Evolutionary conservation across 2,888 invertebrate species (phyloP).

Genomic region (Sialis fuliginosa): DNA sequence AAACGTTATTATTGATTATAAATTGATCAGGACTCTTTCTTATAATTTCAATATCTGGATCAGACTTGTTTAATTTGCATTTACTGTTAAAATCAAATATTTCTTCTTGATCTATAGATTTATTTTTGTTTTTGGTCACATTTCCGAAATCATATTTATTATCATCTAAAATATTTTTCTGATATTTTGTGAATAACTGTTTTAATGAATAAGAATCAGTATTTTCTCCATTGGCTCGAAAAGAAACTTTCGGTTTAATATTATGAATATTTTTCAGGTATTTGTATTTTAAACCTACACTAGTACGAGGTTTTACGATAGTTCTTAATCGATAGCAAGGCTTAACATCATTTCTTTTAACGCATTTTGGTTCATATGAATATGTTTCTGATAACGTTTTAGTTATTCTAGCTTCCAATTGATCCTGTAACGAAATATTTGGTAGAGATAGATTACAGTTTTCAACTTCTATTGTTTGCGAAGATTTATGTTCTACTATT

Average conservation of each 20-base stretch:
- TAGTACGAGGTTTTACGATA: background rate
- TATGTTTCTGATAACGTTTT: background rate
- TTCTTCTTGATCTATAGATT: no score
- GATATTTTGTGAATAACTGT: no score
- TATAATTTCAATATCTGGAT: no score
- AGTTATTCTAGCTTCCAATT: background rate
- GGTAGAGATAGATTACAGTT: background rate
- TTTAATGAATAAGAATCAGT: no score
- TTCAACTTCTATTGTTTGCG: background rate
- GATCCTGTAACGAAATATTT: background rate
- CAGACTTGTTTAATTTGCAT: no score
- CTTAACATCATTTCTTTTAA: background rate
- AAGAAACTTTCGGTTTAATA: background rate
- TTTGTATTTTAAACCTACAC: background rate
- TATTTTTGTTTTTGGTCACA: no score
- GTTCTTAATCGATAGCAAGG: background rate
- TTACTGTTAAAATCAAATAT: no score
- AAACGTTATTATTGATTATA: no score
- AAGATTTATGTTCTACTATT: constrained; percentile 6
- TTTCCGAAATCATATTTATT: no score
- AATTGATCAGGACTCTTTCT: no score
- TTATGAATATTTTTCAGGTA: background rate
- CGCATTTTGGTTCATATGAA: background rate
- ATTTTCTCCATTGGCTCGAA: no score
- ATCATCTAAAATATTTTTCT: no score